Evolutionary conservation across 2,113 vertebrate genomes (phyloP).

Genomic region (Blennius ocellaris): DNA sequence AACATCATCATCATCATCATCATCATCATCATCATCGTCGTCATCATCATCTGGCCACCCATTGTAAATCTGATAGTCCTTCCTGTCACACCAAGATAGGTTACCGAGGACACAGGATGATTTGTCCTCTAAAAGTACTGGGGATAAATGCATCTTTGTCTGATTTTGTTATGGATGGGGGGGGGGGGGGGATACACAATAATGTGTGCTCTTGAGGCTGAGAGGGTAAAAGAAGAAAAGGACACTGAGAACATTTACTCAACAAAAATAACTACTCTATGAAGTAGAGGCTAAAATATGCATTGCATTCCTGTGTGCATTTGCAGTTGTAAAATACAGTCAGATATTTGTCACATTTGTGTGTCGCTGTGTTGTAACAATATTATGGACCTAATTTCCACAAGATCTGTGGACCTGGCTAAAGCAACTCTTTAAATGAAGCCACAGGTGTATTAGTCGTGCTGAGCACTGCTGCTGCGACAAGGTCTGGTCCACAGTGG

Average conservation of each 20-base stretch:
- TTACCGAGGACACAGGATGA: conserved; percentile 1
- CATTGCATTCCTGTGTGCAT: too few relatives aligned
- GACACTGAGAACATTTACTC: too few relatives aligned
- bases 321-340: too few relatives aligned
- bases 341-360: not conserved
- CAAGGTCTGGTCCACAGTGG: not conserved
- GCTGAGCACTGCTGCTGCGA: not conserved
- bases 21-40: conserved; percentile 18
- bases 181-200: too few relatives aligned
- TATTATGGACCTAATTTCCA: not conserved
- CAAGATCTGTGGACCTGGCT: not conserved
- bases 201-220: conserved; percentile 1
- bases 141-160: not conserved
- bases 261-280: too few relatives aligned
- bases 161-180: too few relatives aligned
- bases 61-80: conserved; percentile 20
- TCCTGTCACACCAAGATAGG: conserved; percentile 5
- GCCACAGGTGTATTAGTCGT: not conserved
- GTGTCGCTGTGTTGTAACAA: not conserved
- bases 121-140: not conserved
- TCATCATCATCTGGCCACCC: conserved; percentile 26
- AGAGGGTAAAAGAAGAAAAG: too few relatives aligned
- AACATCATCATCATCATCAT: conserved; percentile 6
- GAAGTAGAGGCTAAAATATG: too few relatives aligned
- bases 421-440: not conserved